Percentiles rank a stretch among this genome's conserved stretches.
Evolutionary conservation across 1,140 invertebrate genomes (phyloP).

Genomic region (Hydropsyche tenuis): DNA sequence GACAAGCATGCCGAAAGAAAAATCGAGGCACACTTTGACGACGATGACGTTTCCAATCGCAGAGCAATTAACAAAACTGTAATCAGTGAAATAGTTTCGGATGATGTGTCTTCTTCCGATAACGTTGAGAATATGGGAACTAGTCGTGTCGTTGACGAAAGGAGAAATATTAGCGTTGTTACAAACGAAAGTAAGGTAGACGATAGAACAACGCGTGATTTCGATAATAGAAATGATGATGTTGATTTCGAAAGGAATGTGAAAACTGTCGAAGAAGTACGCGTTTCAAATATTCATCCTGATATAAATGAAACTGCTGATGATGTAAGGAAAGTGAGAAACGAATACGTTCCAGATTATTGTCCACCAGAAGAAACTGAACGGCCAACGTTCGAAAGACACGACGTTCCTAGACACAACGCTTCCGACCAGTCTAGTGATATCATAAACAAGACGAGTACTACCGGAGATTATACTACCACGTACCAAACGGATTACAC

Average conservation of each 20-base stretch:
- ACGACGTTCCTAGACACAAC: constrained; percentile 36
- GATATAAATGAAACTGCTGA: background rate
- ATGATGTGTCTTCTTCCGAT: background rate
- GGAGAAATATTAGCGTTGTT: too few relatives aligned
- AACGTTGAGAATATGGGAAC: background rate
- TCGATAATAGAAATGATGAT: background rate
- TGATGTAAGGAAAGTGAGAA: background rate
- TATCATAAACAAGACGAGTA: constrained; percentile 25
- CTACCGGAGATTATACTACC: constrained; percentile 61
- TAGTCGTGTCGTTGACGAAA: background rate
- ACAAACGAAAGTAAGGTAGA: too few relatives aligned
- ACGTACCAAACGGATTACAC: constrained; percentile 67
- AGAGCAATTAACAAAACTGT: background rate
- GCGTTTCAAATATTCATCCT: background rate
- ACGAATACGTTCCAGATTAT: constrained; percentile 22
- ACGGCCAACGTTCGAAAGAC: background rate
- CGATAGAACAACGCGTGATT: too few relatives aligned
- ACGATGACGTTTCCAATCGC: background rate
- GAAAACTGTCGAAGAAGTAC: background rate
- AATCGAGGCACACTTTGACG: background rate
- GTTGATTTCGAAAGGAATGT: background rate
- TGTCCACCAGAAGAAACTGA: constrained; percentile 25
- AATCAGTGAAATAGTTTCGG: background rate
- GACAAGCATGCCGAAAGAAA: constrained; percentile 27
- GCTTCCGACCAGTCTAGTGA: constrained; percentile 47